Evolutionary conservation across 2,113 vertebrate genomes (phyloP).

Genomic region (Carassius gibelio): DNA sequence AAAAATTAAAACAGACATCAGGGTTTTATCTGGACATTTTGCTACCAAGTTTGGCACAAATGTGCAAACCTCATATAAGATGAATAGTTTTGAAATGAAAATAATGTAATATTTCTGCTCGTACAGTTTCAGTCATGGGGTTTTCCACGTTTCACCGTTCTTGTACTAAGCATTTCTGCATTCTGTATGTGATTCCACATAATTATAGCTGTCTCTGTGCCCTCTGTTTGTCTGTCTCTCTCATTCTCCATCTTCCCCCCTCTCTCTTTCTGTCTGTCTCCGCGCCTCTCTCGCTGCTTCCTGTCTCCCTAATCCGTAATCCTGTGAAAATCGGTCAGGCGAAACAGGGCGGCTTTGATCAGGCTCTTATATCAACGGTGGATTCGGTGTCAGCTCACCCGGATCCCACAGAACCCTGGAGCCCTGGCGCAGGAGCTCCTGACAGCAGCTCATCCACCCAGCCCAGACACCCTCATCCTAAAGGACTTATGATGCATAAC

Average conservation of each 20-base stretch:
- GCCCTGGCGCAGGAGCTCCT: conserved; percentile 64
- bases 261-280: conserved; percentile 59
- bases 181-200: conserved; percentile 10
- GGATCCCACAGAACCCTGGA: conserved; percentile 73
- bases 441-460: conserved; percentile 57
- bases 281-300: conserved; percentile 72
- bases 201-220: conserved; percentile 17
- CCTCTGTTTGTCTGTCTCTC: conserved; percentile 59
- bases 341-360: conserved; percentile 80
- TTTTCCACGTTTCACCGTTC: neutral
- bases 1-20: neutral
- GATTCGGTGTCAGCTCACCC: conserved; percentile 75
- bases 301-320: conserved; percentile 80
- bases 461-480: neutral
- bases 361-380: conserved; percentile 75
- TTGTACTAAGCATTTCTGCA: neutral
- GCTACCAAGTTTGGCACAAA: neutral
- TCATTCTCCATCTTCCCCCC: conserved; percentile 7
- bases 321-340: conserved; percentile 79
- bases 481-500: neutral
- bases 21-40: neutral
- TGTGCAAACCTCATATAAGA: neutral
- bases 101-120: neutral
- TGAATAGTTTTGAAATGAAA: neutral
- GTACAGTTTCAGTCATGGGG: neutral